Percentiles rank a stretch among this genome's conserved stretches.
phyloP scores from a whole-genome alignment of 2,797 vertebrate species.

The Orientallactaga sibirica region DNA sequence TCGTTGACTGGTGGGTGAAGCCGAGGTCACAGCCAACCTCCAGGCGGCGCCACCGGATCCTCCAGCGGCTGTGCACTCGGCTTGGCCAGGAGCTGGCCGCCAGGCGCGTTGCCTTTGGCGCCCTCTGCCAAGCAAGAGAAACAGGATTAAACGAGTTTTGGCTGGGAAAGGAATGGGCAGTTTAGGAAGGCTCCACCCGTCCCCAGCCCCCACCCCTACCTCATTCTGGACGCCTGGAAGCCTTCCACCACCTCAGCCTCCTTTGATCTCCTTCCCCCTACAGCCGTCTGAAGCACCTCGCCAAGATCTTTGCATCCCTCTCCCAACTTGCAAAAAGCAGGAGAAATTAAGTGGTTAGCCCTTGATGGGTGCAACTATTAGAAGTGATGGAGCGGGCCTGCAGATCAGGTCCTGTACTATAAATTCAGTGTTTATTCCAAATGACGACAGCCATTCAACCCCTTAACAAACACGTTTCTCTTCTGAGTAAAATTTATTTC shows the following conservation, averaged over 20 bases:
- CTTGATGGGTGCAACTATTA: slow-evolving; percentile 4
- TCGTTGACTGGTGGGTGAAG: slow-evolving; percentile 67
- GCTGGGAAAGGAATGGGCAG: slow-evolving; percentile 25
- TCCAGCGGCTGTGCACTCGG: slow-evolving; percentile 68
- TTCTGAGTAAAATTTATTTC: slow-evolving; percentile 28
- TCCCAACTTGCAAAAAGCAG: neutral
- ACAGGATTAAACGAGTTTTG: slow-evolving; percentile 64
- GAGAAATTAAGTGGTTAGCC: slow-evolving; percentile 2
- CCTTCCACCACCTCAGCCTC: neutral
- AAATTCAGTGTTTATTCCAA: neutral
- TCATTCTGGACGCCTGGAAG: neutral
- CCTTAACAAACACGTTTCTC: neutral
- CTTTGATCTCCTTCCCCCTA: slow-evolving; percentile 56
- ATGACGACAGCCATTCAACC: neutral
- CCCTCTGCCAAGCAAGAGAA: slow-evolving; percentile 81
- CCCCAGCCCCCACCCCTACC: neutral
- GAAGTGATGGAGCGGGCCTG: neutral
- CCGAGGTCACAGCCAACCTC: slow-evolving; percentile 84
- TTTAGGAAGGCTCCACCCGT: neutral
- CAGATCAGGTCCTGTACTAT: neutral
- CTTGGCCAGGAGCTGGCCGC: slow-evolving; percentile 70
- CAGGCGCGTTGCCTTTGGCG: slow-evolving; percentile 72
- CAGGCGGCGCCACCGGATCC: slow-evolving; percentile 88
- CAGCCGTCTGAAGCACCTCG: neutral
- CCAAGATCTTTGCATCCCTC: neutral